phyloP scores from a whole-genome alignment of 64 coral and sea anemone genomes.

The Pocillopora verrucosa region DNA sequence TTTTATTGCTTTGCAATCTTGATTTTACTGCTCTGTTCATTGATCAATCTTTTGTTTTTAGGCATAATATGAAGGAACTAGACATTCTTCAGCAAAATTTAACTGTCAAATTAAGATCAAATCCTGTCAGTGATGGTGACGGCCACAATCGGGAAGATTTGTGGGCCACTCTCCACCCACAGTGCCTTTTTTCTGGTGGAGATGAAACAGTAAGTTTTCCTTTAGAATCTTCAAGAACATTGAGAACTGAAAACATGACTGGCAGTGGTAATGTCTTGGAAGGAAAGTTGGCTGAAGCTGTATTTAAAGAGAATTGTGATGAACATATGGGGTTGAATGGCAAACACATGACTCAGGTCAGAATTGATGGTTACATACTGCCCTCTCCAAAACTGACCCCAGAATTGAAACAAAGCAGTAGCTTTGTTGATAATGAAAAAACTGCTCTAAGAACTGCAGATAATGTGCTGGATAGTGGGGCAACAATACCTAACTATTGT shows the following conservation, averaged over 20 bases:
- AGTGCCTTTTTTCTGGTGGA: not conserved
- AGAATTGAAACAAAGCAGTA: not conserved
- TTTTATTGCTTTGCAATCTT: too few species aligned
- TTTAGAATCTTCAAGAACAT: not conserved
- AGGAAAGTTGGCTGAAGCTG: not conserved
- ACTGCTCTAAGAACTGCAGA: not conserved
- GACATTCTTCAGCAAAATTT: conserved; percentile 76
- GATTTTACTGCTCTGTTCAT: too few species aligned
- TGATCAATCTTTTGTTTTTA: not conserved
- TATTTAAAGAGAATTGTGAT: not conserved
- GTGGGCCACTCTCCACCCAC: not conserved
- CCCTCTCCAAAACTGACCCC: not conserved
- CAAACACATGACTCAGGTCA: not conserved
- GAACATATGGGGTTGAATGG: not conserved
- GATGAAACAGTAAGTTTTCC: not conserved
- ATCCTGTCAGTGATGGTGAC: not conserved
- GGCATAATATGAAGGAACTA: conserved; percentile 89
- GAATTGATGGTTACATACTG: not conserved
- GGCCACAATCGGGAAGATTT: not conserved
- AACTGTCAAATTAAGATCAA: conserved; percentile 56
- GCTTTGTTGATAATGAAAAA: not conserved
- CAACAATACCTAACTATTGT: not conserved
- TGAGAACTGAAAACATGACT: too few species aligned
- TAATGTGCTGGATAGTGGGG: not conserved
- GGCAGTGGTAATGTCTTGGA: not conserved